Evolutionary conservation across 2,888 invertebrate species (phyloP).

Genomic region (Masnerella sp.): DNA sequence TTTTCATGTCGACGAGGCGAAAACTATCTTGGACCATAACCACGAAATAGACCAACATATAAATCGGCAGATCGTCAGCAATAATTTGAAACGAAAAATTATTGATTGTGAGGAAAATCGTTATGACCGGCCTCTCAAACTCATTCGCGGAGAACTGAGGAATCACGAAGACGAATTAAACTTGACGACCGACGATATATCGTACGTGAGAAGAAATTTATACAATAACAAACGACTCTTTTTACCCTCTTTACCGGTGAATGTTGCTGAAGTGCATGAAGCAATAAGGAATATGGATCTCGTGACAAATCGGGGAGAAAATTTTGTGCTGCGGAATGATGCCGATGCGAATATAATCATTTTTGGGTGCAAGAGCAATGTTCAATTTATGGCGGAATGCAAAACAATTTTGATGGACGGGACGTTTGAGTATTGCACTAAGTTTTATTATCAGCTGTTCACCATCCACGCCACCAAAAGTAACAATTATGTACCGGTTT

Average conservation of each 20-base stretch:
- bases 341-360: background rate
- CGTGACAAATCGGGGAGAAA: constrained; percentile 1
- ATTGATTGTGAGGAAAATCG: background rate
- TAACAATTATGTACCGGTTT: constrained; percentile 2
- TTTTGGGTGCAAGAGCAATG: background rate
- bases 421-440: constrained; percentile 9
- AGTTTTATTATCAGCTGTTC: constrained; percentile 11
- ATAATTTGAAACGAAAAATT: background rate
- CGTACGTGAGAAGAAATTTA: background rate
- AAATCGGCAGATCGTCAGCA: background rate
- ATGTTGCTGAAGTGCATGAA: background rate
- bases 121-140: background rate
- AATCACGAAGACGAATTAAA: background rate
- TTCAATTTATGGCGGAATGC: background rate
- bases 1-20: too few species aligned
- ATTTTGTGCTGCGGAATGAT: constrained; percentile 3
- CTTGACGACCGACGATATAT: background rate
- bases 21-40: background rate
- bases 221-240: background rate
- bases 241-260: background rate
- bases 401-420: background rate
- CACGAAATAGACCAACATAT: background rate
- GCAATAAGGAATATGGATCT: background rate
- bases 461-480: background rate
- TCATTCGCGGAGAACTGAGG: background rate